Evolutionary conservation across 92 coral and sea anemone species (phyloP).

Genomic region (Porites cylindrica): DNA sequence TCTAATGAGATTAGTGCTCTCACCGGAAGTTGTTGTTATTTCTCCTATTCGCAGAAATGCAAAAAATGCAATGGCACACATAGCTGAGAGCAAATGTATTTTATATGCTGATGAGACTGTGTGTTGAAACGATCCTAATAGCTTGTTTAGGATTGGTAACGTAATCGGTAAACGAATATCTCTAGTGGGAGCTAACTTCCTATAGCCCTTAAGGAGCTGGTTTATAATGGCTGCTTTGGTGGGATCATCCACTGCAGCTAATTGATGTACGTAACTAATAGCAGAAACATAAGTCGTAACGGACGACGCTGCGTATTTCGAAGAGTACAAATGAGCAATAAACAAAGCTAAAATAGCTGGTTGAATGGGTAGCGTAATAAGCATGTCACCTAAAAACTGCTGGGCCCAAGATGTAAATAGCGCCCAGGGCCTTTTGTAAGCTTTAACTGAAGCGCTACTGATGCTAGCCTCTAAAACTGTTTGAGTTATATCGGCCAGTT

Average conservation of each 20-base stretch:
- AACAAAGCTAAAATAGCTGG: slow-evolving; percentile 26
- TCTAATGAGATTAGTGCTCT: not conserved
- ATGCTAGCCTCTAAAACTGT: slow-evolving; percentile 21
- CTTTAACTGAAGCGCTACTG: slow-evolving; percentile 5
- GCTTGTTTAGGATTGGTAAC: not conserved
- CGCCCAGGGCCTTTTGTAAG: slow-evolving; percentile 38
- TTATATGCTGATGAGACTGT: not conserved
- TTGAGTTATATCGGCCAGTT: slow-evolving; percentile 37
- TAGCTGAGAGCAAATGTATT: slow-evolving; percentile 29
- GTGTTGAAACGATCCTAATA: slow-evolving; percentile 12
- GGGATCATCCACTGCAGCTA: slow-evolving; percentile 39
- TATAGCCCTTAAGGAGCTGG: slow-evolving; percentile 47
- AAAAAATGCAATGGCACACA: slow-evolving; percentile 48
- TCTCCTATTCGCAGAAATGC: slow-evolving; percentile 7
- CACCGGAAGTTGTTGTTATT: no score
- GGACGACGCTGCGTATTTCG: slow-evolving; percentile 27
- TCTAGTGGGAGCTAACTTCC: slow-evolving; percentile 20
- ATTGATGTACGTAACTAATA: slow-evolving; percentile 37
- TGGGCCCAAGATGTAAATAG: not conserved
- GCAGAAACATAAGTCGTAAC: slow-evolving; percentile 58
- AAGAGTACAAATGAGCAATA: slow-evolving; percentile 23
- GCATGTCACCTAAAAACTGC: not conserved
- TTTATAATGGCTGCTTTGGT: slow-evolving; percentile 4
- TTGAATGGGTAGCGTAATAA: slow-evolving; percentile 8
- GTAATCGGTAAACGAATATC: slow-evolving; percentile 57